Conservation (phyloP, 2,888 invertebrate species). For the Arenicola marina region DNA sequence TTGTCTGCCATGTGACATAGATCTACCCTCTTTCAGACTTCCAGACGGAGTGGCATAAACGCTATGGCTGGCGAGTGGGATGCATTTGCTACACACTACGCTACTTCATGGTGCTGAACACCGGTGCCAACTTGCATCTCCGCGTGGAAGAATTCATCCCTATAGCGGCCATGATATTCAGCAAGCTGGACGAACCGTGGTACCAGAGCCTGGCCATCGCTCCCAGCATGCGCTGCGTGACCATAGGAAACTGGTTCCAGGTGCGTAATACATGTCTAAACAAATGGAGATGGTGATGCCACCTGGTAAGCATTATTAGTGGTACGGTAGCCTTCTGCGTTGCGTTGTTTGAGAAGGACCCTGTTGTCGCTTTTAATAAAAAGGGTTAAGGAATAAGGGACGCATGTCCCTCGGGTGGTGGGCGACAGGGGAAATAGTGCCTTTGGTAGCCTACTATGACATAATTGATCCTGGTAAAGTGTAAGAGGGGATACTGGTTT, state of each 20-base stretch:
- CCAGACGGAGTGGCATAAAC: slow-evolving; percentile 42
- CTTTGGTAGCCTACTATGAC: too few relatives aligned
- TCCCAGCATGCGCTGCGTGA: slow-evolving; percentile 48
- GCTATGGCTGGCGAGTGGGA: slow-evolving; percentile 51
- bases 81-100: slow-evolving; percentile 49
- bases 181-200: slow-evolving; percentile 29
- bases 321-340: not conserved
- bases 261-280: slow-evolving; percentile 29
- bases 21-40: slow-evolving; percentile 28
- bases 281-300: not conserved
- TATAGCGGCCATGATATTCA: slow-evolving; percentile 40
- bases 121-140: slow-evolving; percentile 44
- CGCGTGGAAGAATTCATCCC: slow-evolving; percentile 48
- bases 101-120: slow-evolving; percentile 52
- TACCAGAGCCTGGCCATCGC: slow-evolving; percentile 42
- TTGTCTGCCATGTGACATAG: too few relatives aligned
- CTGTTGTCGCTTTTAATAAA: too few relatives aligned
- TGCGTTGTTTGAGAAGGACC: too few relatives aligned
- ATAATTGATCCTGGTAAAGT: too few relatives aligned
- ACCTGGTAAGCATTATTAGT: not conserved
- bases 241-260: slow-evolving; percentile 54
- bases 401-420: too few relatives aligned
- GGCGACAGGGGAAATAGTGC: too few relatives aligned
- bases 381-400: too few relatives aligned
- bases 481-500: not conserved